Evolutionary conservation across 2,113 vertebrate genomes (phyloP), one percentile per base, ranked within the genome.

Genomic region (Micromys minutus): DNA sequence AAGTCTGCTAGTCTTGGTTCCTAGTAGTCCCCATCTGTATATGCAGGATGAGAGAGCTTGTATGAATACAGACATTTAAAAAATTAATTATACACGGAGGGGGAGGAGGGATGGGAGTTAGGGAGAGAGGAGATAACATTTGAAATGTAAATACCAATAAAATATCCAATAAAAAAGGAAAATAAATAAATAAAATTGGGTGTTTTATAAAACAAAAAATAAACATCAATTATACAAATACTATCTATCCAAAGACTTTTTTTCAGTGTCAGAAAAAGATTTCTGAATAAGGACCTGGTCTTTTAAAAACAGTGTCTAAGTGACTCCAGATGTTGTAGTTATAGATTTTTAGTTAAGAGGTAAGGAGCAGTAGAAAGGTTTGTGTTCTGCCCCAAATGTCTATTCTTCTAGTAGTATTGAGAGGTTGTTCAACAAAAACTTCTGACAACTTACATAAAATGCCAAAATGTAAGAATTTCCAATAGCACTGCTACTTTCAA

Each of bases 231-330:
- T n/a, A 45, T 72, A 55, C 55, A 10, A 91, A 72, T 89, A 89
- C 36, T 87, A 91, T 81, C 86, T 95, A 87, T 61, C n/a, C 87
- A 65, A 94, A 83, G 52, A 36, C 59, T 91, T 77, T 89, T 84
- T 83, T 95, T 83, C 87, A 87, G 31, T 91, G 39, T 90, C 94
- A 96, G 61, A 81, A 94, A 88, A 26, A 89, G 89, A 57, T 94
- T 95, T 95, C 90, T 84, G 55, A 95, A 74, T 89, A 95, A 45
- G 39, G 42, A 90, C 47, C 50, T 26, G 91, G 83, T 93, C 79
- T 95, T 96, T 94, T 75, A 96, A 92, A 89, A 81, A 74, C 79
- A 95, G 63, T 91, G 87, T 63, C 63, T 94, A 95, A 96, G 87
- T 94, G 92, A 94, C 50, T 87, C 87, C 61, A 95, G 95, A 96